phyloP scores from a whole-genome alignment of 1,140 invertebrate genomes.

The Globodera ellingtonae region DNA sequence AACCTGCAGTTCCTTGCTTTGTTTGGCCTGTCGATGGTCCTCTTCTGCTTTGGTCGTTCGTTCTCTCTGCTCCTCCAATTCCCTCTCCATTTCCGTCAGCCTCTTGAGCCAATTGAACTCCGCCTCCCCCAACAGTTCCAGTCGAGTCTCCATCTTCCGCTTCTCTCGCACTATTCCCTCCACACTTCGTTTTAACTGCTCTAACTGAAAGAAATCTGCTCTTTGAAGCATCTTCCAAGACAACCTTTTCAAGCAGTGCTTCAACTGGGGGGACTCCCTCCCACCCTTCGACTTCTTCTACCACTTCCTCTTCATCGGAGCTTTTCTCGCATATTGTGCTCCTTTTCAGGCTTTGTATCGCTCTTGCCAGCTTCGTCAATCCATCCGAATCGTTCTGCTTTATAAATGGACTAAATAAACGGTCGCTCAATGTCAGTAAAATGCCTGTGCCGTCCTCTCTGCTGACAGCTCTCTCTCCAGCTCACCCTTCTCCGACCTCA shows the following conservation, averaged over 20 bases:
- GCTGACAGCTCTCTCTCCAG: constrained; percentile 51
- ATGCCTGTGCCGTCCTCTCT: neutral
- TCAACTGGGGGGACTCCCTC: constrained; percentile 12
- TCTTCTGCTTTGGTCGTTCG: constrained; percentile 35
- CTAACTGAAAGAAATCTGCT: constrained; percentile 25
- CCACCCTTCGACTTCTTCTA: constrained; percentile 25
- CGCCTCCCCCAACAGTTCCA: constrained; percentile 35
- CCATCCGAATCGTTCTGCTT: neutral
- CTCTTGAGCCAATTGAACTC: constrained; percentile 20
- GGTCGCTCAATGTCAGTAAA: no score
- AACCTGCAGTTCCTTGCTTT: neutral
- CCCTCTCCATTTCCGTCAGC: constrained; percentile 30
- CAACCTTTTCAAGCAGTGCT: constrained; percentile 25
- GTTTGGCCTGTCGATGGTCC: constrained; percentile 15
- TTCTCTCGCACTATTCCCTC: constrained; percentile 41
- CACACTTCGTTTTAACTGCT: constrained; percentile 30
- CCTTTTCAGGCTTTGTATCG: constrained; percentile 3
- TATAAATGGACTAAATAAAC: neutral
- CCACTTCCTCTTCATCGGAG: constrained; percentile 10
- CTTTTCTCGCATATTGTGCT: constrained; percentile 1
- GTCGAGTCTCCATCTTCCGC: constrained; percentile 31
- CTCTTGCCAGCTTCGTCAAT: neutral
- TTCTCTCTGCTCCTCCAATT: constrained; percentile 39
- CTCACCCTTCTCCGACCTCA: constrained; percentile 45
- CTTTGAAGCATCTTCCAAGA: neutral